These are phyloP conservation scores for Manis crassicaudata DNA, from an alignment of 2,797 vertebrate genomes.

Conservation along the genomic window DNA sequence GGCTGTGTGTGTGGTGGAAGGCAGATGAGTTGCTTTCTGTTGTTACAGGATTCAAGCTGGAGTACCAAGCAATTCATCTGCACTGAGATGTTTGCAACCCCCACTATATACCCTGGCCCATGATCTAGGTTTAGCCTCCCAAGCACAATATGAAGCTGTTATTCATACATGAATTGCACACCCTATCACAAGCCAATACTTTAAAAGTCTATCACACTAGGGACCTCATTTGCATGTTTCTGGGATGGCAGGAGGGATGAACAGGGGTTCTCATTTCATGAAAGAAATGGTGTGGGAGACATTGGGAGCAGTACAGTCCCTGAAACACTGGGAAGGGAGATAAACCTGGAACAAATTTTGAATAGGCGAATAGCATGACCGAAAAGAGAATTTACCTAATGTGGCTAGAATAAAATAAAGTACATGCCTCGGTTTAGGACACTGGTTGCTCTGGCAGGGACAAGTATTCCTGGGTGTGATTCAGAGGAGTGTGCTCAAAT, in stretches of 20 bases:
- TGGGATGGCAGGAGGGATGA: neutral
- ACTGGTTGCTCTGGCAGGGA: neutral
- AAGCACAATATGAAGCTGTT: neutral
- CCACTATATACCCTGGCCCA: neutral
- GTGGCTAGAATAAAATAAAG: neutral
- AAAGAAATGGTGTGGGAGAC: neutral
- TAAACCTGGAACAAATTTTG: neutral
- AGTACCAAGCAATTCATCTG: slow-evolving; percentile 52
- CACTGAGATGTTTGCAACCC: neutral
- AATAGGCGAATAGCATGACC: neutral
- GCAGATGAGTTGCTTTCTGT: slow-evolving; percentile 34
- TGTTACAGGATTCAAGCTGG: slow-evolving; percentile 36
- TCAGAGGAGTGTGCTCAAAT: neutral
- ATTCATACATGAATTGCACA: neutral
- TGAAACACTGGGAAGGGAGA: neutral
- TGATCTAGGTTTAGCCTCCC: slow-evolving; percentile 6
- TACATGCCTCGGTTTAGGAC: neutral
- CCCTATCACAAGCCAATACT: neutral
- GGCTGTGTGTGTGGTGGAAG: neutral
- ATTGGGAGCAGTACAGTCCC: neutral
- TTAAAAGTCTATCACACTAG: neutral
- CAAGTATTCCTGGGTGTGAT: neutral
- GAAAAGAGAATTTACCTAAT: neutral
- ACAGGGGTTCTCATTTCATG: neutral
- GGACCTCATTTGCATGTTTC: neutral